Evolutionary conservation across 2,113 vertebrate genomes (phyloP).

Genomic region (Psittacula cyanocephala): DNA sequence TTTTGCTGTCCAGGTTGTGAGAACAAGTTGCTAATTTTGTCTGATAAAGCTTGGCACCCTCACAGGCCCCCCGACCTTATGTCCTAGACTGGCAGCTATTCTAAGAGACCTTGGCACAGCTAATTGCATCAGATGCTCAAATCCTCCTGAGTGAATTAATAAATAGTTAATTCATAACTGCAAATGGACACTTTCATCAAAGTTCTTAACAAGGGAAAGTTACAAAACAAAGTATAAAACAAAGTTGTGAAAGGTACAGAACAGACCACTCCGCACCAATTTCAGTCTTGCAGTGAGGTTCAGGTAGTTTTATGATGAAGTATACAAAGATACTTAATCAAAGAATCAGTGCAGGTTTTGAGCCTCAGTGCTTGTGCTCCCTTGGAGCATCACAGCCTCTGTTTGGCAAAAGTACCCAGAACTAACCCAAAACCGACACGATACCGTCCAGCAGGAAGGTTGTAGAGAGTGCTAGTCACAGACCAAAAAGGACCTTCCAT

Average conservation of each 20-base stretch:
- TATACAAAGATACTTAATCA: background rate
- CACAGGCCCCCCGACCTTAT: background rate
- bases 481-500: background rate
- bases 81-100: background rate
- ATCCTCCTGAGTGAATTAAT: background rate
- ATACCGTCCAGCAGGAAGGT: background rate
- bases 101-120: background rate
- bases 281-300: background rate
- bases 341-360: background rate
- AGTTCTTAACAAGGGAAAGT: background rate
- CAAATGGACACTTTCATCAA: background rate
- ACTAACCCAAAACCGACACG: background rate
- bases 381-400: background rate
- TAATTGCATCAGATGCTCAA: background rate
- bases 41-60: background rate
- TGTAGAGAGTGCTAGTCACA: background rate
- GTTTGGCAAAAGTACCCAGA: background rate
- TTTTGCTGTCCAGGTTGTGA: background rate
- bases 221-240: background rate
- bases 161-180: background rate
- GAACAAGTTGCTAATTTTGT: background rate
- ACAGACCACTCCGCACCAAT: background rate
- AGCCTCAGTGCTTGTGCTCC: background rate
- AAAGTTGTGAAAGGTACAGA: background rate
- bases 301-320: background rate